These are phyloP conservation scores for Diploscapter pachys DNA, from an alignment of 1,140 invertebrate species.

Conservation along the genomic window DNA sequence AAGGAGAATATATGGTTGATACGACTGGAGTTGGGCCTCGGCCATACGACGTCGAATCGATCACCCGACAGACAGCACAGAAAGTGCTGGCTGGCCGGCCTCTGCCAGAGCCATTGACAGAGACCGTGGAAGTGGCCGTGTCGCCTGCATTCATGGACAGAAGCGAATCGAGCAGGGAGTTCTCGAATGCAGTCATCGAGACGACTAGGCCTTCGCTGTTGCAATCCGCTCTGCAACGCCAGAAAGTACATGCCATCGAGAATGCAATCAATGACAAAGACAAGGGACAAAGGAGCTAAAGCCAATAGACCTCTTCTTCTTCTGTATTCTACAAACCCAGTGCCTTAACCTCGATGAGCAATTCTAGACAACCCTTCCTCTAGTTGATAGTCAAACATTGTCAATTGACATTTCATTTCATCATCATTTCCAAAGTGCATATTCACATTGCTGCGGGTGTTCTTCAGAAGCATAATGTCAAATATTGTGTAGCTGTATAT, in stretches of 20 bases:
- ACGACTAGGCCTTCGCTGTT: slow-evolving; percentile 12
- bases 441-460: too few species aligned
- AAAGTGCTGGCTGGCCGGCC: slow-evolving; percentile 39
- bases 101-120: slow-evolving; percentile 43
- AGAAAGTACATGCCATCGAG: slow-evolving; percentile 3
- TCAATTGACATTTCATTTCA: too few species aligned
- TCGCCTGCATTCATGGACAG: slow-evolving; percentile 9
- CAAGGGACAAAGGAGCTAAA: too few species aligned
- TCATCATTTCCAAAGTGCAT: too few species aligned
- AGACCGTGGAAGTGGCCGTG: slow-evolving; percentile 10
- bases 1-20: slow-evolving; percentile 54
- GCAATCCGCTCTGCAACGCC: slow-evolving; percentile 15
- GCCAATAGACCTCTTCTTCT: too few species aligned
- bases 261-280: too few species aligned
- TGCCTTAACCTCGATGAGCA: too few species aligned
- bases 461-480: too few species aligned
- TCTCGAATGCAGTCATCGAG: slow-evolving; percentile 9
- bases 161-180: slow-evolving; percentile 1
- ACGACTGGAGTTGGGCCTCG: slow-evolving; percentile 43
- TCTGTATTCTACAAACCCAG: too few species aligned
- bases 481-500: too few species aligned
- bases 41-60: slow-evolving; percentile 57
- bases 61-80: slow-evolving; percentile 49
- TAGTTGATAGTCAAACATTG: too few species aligned
- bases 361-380: too few species aligned